These are phyloP conservation scores for Ptiloglossa arizonensis DNA, from an alignment of 1,140 invertebrate species.

Conservation along the genomic window DNA sequence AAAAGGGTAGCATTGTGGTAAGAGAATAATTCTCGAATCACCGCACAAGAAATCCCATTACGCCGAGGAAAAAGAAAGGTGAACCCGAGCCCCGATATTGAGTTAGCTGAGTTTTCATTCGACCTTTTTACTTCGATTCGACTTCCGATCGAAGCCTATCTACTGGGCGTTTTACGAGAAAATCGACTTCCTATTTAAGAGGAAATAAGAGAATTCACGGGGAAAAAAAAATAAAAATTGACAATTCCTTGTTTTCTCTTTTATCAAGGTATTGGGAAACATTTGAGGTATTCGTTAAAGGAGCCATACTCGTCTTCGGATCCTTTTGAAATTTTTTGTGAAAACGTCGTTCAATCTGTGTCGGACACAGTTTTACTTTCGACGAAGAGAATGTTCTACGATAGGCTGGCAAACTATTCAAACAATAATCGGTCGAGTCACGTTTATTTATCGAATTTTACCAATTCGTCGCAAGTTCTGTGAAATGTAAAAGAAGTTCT, in stretches of 20 bases:
- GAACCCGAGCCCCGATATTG: slow-evolving; percentile 75
- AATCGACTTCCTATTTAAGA: slow-evolving; percentile 53
- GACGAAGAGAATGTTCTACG: no score
- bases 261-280: neutral
- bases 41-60: slow-evolving; percentile 79
- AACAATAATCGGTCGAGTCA: no score
- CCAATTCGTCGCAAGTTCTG: no score
- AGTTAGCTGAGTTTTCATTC: slow-evolving; percentile 80
- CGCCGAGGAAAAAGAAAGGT: slow-evolving; percentile 72
- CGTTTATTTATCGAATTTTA: no score
- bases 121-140: slow-evolving; percentile 76
- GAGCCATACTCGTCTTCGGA: no score
- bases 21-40: slow-evolving; percentile 77
- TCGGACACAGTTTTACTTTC: no score
- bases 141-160: slow-evolving; percentile 72
- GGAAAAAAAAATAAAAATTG: slow-evolving; percentile 40
- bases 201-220: slow-evolving; percentile 58
- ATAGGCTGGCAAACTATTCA: no score
- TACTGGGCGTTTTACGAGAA: slow-evolving; percentile 60
- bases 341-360: no score
- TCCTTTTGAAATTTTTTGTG: no score
- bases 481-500: no score
- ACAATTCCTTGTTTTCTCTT: neutral
- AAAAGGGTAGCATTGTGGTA: slow-evolving; percentile 64
- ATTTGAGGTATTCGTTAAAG: neutral